phyloP scores from a whole-genome alignment of 2,888 invertebrate species.

The Synergus japonicus region DNA sequence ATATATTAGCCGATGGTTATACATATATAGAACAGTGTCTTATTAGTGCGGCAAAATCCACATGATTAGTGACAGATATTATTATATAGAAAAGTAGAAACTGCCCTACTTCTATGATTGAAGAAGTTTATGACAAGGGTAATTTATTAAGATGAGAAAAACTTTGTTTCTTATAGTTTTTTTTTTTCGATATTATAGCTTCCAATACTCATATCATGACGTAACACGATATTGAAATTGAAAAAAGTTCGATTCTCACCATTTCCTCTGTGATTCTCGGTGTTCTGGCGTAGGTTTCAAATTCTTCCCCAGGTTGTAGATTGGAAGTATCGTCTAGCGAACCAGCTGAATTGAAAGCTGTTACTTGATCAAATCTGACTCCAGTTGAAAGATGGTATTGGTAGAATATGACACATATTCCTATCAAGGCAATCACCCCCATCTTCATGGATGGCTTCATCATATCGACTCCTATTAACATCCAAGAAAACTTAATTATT shows the following conservation, averaged over 20 bases:
- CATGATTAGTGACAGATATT: no score
- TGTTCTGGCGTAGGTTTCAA: conserved; percentile 59
- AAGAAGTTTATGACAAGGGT: neutral
- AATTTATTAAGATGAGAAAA: neutral
- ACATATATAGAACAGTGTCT: neutral
- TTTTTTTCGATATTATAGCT: conserved; percentile 3
- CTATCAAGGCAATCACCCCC: conserved; percentile 83
- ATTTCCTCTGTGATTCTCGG: conserved; percentile 66
- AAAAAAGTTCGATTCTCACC: conserved; percentile 56
- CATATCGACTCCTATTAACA: conserved; percentile 60
- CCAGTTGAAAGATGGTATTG: conserved; percentile 82
- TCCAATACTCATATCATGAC: neutral
- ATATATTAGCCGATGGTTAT: neutral
- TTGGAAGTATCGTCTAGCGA: conserved; percentile 61
- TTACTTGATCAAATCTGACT: conserved; percentile 69
- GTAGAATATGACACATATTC: conserved; percentile 82
- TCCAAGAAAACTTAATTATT: neutral
- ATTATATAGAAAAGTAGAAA: neutral
- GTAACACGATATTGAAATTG: conserved; percentile 30
- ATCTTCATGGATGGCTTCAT: conserved; percentile 82
- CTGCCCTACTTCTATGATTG: neutral
- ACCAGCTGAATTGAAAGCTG: conserved; percentile 64
- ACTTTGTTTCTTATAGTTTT: neutral
- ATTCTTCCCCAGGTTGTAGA: conserved; percentile 62
- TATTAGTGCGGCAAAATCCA: neutral